Conservation (phyloP, 30 jellyfish, hydroid and myxozoan genomes). For the Rhopilema esculentum region DNA sequence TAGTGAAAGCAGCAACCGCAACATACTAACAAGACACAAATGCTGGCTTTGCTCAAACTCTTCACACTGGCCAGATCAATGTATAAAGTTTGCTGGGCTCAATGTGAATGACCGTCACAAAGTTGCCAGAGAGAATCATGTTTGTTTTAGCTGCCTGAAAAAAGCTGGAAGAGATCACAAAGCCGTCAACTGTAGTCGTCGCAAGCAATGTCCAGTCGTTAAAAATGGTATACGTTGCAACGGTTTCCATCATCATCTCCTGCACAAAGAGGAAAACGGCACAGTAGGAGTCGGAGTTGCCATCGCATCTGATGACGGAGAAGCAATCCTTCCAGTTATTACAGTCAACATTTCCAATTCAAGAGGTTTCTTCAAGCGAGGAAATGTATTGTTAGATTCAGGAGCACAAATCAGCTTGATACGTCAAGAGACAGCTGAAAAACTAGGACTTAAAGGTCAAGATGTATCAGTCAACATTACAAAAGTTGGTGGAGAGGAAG, state of each 20-base stretch:
- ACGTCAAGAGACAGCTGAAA: slow-evolving; percentile 59
- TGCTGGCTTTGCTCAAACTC: slow-evolving; percentile 68
- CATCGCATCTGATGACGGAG: slow-evolving; percentile 49
- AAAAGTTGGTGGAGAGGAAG: slow-evolving; percentile 76
- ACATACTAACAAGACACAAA: slow-evolving; percentile 41
- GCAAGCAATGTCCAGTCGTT: slow-evolving; percentile 36
- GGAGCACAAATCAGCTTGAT: slow-evolving; percentile 77
- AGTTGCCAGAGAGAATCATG: slow-evolving; percentile 63
- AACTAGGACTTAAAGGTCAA: slow-evolving; percentile 57
- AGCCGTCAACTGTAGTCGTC: slow-evolving; percentile 54
- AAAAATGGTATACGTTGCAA: slow-evolving; percentile 57
- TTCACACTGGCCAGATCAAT: slow-evolving; percentile 71
- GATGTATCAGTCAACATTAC: slow-evolving; percentile 42
- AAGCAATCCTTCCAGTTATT: slow-evolving; percentile 60
- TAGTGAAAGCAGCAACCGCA: slow-evolving; percentile 57
- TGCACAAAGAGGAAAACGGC: slow-evolving; percentile 41
- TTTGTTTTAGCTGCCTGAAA: slow-evolving; percentile 71
- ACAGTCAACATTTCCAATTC: slow-evolving; percentile 60
- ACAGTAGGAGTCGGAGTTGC: slow-evolving; percentile 56
- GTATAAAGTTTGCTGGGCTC: slow-evolving; percentile 57
- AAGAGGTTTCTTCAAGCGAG: slow-evolving; percentile 62
- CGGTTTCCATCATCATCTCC: slow-evolving; percentile 49
- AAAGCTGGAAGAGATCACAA: slow-evolving; percentile 55
- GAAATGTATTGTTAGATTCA: slow-evolving; percentile 65
- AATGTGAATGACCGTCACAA: slow-evolving; percentile 55